These are phyloP conservation scores for Ancistrus triradiatus DNA, from an alignment of 2,113 vertebrate genomes.

Conservation along the genomic window DNA sequence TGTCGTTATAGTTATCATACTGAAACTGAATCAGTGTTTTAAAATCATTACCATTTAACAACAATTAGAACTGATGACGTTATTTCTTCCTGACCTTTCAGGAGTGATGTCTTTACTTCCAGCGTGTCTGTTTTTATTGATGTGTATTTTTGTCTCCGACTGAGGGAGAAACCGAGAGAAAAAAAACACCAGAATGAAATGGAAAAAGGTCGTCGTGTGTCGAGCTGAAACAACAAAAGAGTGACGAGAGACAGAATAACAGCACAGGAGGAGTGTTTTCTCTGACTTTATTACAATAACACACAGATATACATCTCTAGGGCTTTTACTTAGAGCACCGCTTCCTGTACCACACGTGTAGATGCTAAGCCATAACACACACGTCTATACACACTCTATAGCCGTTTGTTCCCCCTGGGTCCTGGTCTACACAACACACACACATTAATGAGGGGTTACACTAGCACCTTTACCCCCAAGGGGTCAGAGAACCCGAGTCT, in stretches of 20 bases:
- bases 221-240: not conserved
- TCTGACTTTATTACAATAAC: conserved; percentile 26
- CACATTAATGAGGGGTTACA: not conserved
- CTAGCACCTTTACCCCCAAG: not conserved
- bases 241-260: conserved; percentile 37
- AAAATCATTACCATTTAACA: no score
- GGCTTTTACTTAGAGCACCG: conserved; percentile 47
- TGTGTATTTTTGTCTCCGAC: no score
- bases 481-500: conserved; percentile 4
- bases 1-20: no score
- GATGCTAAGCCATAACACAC: conserved; percentile 12
- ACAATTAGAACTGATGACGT: no score
- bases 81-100: no score
- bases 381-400: conserved; percentile 29
- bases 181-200: not conserved
- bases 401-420: conserved; percentile 34
- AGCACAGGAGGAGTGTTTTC: conserved; percentile 39
- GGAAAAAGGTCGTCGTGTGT: not conserved
- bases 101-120: no score
- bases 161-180: no score
- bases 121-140: no score
- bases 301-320: conserved; percentile 55
- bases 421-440: conserved; percentile 11
- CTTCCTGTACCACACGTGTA: conserved; percentile 49
- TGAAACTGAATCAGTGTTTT: no score